Conservation (phyloP, 2,113 vertebrate species). For the Vulpes vulpes region DNA sequence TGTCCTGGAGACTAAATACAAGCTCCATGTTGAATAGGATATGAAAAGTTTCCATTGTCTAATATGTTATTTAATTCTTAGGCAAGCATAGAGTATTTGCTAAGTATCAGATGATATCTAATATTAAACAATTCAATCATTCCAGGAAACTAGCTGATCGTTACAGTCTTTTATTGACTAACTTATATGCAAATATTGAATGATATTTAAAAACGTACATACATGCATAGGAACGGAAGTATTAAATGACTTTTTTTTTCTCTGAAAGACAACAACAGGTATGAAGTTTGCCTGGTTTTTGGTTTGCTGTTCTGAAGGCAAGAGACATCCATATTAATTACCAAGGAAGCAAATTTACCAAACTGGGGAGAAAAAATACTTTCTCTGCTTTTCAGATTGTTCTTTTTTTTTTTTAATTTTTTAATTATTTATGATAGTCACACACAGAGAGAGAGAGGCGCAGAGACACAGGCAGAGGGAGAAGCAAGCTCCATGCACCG, state of each 20-base stretch:
- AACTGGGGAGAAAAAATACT: neutral
- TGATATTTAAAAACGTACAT: slow-evolving; percentile 62
- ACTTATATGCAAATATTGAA: slow-evolving; percentile 59
- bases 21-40: neutral
- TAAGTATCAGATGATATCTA: slow-evolving; percentile 56
- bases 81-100: slow-evolving; percentile 53
- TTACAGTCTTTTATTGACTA: slow-evolving; percentile 71
- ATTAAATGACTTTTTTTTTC: neutral
- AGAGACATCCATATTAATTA: neutral
- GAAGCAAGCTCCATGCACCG: too few species aligned
- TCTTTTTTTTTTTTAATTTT: neutral
- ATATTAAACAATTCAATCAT: slow-evolving; percentile 15
- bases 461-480: too few species aligned
- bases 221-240: neutral
- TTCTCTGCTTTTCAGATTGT: neutral
- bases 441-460: too few species aligned
- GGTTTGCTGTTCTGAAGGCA: neutral
- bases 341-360: slow-evolving; percentile 18
- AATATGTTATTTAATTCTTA: slow-evolving; percentile 71
- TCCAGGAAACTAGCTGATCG: slow-evolving; percentile 47
- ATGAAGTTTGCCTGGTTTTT: neutral
- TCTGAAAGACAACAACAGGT: neutral
- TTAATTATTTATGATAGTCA: too few species aligned
- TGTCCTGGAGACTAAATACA: neutral
- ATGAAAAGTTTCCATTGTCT: slow-evolving; percentile 60